A percentile compares a stretch with the other conserved stretches of the same genome.
phyloP scores from a whole-genome alignment of 2,797 vertebrate genomes.

The Onychomys arenicola region DNA sequence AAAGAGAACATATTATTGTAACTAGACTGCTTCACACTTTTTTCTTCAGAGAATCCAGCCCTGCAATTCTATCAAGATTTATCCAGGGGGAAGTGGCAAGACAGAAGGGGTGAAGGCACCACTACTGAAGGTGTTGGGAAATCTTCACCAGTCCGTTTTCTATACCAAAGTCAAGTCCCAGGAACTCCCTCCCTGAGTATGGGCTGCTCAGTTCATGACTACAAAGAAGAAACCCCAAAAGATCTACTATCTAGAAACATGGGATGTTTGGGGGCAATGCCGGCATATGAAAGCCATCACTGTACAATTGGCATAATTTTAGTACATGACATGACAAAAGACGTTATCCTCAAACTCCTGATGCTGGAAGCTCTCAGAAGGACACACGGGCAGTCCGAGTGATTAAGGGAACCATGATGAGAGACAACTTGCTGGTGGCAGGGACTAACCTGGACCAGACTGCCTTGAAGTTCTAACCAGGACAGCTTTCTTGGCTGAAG shows the following conservation, averaged over 20 bases:
- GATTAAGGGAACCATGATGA: neutral
- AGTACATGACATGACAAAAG: neutral
- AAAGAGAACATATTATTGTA: neutral
- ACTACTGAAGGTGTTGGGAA: neutral
- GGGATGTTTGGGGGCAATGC: neutral
- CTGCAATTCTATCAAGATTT: neutral
- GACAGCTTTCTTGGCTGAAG: constrained; percentile 92
- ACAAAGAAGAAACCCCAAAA: neutral
- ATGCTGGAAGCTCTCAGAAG: neutral
- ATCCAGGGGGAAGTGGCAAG: neutral
- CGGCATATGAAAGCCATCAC: neutral
- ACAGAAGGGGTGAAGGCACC: neutral
- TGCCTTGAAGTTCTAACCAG: constrained; percentile 90
- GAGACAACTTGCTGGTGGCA: constrained; percentile 91
- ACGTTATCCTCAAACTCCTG: neutral
- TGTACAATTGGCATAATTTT: neutral
- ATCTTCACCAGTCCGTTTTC: neutral
- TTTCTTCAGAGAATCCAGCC: neutral
- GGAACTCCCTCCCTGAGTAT: neutral
- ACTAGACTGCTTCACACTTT: neutral
- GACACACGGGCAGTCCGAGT: neutral
- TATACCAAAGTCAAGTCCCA: neutral
- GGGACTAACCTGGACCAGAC: constrained; percentile 99
- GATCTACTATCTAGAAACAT: neutral
- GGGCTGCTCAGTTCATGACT: neutral